A percentile compares a stretch with the other conserved stretches of the same genome.
phyloP scores from a whole-genome alignment of 2,888 invertebrate genomes.

The Pimpla rufipes region DNA sequence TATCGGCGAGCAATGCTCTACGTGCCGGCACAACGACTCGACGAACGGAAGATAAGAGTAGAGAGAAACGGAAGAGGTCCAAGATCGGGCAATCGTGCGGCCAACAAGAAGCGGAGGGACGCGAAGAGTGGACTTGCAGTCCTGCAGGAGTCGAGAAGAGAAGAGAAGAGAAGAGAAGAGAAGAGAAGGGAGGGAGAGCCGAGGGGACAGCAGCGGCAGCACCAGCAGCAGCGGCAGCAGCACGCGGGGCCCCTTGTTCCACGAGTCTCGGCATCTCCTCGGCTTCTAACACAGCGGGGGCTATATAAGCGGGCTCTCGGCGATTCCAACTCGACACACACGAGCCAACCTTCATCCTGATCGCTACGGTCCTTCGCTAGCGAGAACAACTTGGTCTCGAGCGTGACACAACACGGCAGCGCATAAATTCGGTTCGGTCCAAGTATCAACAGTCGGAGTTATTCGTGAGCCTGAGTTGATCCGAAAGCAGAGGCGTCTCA shows the following conservation, averaged over 20 bases:
- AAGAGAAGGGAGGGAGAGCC: constrained; percentile 68
- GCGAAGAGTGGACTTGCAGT: constrained; percentile 33
- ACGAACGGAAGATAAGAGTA: constrained; percentile 52
- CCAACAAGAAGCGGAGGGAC: constrained; percentile 8
- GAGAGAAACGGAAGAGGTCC: constrained; percentile 49
- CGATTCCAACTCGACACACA: constrained; percentile 84
- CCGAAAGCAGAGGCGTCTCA: constrained; percentile 23
- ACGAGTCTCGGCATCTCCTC: constrained; percentile 18
- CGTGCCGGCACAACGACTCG: constrained; percentile 5
- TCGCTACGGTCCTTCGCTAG: constrained; percentile 74
- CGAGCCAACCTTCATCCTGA: constrained; percentile 84
- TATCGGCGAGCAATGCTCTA: constrained; percentile 13
- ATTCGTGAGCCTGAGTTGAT: constrained; percentile 38
- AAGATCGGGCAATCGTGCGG: constrained; percentile 12
- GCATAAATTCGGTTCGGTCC: constrained; percentile 50
- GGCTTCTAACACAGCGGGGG: constrained; percentile 76
- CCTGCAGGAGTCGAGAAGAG: constrained; percentile 59
- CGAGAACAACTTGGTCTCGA: constrained; percentile 51
- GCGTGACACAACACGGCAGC: constrained; percentile 28
- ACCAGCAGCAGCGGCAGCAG: neutral
- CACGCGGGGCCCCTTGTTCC: constrained; percentile 74
- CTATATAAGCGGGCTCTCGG: constrained; percentile 84
- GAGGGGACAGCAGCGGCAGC: constrained; percentile 1
- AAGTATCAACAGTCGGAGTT: constrained; percentile 15
- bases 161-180: constrained; percentile 60